Conservation (phyloP, 2,888 invertebrate species). For the Drosophila quinaria region DNA sequence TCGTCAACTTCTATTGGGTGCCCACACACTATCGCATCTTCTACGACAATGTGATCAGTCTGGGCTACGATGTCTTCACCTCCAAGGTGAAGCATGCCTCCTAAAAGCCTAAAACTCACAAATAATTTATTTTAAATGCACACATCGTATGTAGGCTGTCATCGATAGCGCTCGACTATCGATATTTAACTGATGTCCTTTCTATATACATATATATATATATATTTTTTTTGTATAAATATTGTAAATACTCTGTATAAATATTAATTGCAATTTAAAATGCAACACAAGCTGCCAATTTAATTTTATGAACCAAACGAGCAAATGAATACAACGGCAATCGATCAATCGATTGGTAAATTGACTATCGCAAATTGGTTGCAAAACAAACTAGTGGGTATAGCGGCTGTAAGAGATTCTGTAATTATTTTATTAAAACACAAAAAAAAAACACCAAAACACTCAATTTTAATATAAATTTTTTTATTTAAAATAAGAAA, state of each 20-base stretch:
- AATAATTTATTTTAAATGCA: constrained; percentile 20
- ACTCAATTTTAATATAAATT: no score
- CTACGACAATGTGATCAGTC: constrained; percentile 94
- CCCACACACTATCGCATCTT: constrained; percentile 93
- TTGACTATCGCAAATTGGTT: constrained; percentile 20
- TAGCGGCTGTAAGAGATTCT: not conserved
- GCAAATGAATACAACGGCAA: constrained; percentile 10
- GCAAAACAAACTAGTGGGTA: not conserved
- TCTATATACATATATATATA: constrained; percentile 3
- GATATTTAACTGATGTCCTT: not conserved
- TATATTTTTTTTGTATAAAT: not conserved
- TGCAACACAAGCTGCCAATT: constrained; percentile 4
- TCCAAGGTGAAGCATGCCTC: constrained; percentile 91
- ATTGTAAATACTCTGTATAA: constrained; percentile 30
- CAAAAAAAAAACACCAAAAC: no score
- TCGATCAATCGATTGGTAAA: constrained; percentile 13
- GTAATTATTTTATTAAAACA: not conserved
- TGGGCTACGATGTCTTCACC: constrained; percentile 94
- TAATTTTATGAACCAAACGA: not conserved
- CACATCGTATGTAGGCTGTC: no score
- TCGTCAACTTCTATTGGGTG: constrained; percentile 95
- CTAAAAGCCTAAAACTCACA: not conserved
- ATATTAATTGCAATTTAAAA: constrained; percentile 9
- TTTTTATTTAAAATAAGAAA: no score
- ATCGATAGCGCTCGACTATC: no score